Conservation (phyloP, 64 coral and sea anemone genomes). For the Actinia tenebrosa region DNA sequence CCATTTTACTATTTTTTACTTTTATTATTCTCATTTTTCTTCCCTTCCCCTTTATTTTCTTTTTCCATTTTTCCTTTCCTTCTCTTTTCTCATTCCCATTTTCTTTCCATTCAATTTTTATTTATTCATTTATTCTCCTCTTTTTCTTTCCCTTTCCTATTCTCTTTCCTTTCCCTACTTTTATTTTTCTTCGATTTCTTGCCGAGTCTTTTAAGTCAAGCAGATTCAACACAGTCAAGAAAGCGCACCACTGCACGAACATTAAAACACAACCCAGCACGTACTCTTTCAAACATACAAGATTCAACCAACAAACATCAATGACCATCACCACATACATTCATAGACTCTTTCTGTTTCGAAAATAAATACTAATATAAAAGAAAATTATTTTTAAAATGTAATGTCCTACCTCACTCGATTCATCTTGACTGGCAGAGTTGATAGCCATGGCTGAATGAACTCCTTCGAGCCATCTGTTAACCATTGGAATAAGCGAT, state of each 20-base stretch:
- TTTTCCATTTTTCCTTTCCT: too few relatives aligned
- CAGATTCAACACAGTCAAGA: neutral
- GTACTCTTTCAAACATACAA: too few relatives aligned
- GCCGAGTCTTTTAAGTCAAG: neutral
- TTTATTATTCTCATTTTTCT: neutral
- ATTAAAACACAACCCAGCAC: neutral
- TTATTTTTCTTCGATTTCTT: neutral
- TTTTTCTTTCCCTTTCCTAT: neutral
- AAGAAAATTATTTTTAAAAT: neutral
- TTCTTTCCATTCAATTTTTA: neutral
- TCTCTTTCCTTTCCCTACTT: neutral
- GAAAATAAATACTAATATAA: neutral
- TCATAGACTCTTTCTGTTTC: too few relatives aligned
- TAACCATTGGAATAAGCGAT: constrained; percentile 19
- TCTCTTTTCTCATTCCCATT: neutral
- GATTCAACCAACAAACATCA: too few relatives aligned
- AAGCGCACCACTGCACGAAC: neutral
- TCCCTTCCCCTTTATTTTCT: neutral
- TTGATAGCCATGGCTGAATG: neutral
- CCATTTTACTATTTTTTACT: too few relatives aligned
- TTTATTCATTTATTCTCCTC: neutral
- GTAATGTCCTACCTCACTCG: neutral
- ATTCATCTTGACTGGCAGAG: neutral
- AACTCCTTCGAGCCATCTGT: constrained; percentile 24
- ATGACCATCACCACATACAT: too few relatives aligned